Conservation (phyloP, 2,113 vertebrate species). For the Azemiops feae region DNA sequence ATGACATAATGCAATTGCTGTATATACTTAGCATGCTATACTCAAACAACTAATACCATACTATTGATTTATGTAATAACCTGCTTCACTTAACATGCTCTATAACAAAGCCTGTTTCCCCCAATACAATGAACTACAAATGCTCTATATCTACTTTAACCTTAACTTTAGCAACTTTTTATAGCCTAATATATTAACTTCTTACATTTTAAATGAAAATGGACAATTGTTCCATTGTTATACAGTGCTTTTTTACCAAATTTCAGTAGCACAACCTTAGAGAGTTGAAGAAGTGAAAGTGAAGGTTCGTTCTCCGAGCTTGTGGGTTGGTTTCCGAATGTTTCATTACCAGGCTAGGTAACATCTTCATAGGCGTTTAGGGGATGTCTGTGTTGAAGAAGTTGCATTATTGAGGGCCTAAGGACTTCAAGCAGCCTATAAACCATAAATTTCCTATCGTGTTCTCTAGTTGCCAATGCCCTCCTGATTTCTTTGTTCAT, state of each 20-base stretch:
- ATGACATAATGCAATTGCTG: background rate
- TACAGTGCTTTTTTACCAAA: background rate
- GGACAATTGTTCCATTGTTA: background rate
- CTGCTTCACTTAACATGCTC: background rate
- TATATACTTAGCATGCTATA: background rate
- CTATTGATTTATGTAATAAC: background rate
- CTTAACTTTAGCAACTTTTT: background rate
- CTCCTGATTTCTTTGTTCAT: background rate
- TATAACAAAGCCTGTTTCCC: background rate
- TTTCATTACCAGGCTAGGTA: no score
- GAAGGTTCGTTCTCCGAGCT: no score
- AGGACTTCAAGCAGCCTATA: background rate
- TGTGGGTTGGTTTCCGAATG: no score
- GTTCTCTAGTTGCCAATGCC: background rate
- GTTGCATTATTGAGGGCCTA: background rate
- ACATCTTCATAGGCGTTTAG: no score
- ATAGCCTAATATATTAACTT: background rate
- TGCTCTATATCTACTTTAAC: background rate
- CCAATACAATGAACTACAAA: background rate
- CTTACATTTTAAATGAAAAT: background rate
- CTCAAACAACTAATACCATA: background rate
- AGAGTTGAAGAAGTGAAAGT: background rate
- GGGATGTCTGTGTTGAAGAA: background rate
- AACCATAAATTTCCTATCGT: background rate
- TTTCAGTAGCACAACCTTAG: background rate